Evolutionary conservation across 2,888 invertebrate genomes (phyloP), one percentile per base, ranked within the genome.

Genomic region (Oligia latruncula): DNA sequence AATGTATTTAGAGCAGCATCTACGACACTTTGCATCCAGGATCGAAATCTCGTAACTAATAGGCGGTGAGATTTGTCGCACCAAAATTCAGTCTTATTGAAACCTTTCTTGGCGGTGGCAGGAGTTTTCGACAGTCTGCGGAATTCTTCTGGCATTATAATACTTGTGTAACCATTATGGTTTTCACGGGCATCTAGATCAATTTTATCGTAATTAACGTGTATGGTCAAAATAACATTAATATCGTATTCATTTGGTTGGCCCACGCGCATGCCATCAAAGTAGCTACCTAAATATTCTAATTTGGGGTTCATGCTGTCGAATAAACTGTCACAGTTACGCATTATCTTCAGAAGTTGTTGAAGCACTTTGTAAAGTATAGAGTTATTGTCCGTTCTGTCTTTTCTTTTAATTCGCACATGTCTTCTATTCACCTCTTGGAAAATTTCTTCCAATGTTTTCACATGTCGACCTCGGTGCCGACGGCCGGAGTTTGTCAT

Each of bases 1-100:
- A 95, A 87, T 74, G 89, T 90, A 76, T 89, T 91, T 29, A 95
- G 81, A 6, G 93, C 92, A 15, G 88, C 84, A 78, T 95, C 94
- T 8, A 95, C 91, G 8, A 94, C 94, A 74, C 93, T 89, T 85
- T 95, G 95, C 92, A 94, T 94, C 95, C 94, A 95, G 0, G 94
- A 92, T 77, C 92, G 90, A 80, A 94, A 93, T 60, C 80, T 87
- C 46, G 20, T 85, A 43, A 94, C 92, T 4, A 90, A 94, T 58
- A 95, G 85, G 17, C 92, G 91, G 83, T 91, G 87, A 11, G 78
- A 75, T 13, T 80, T 82, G 77, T 95, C 92, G 72, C 95, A 95
- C 95, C 95, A 95, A 66, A 90, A 88, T 78, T 89, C 82, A 4
- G 95, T 95, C 71, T 92, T 91, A 58, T 86, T 86, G 81, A 94